A percentile compares a stretch with the other conserved stretches of the same genome.
These are phyloP conservation scores for Pterocles gutturalis DNA, from an alignment of 2,113 vertebrate genomes.

Conservation along the genomic window DNA sequence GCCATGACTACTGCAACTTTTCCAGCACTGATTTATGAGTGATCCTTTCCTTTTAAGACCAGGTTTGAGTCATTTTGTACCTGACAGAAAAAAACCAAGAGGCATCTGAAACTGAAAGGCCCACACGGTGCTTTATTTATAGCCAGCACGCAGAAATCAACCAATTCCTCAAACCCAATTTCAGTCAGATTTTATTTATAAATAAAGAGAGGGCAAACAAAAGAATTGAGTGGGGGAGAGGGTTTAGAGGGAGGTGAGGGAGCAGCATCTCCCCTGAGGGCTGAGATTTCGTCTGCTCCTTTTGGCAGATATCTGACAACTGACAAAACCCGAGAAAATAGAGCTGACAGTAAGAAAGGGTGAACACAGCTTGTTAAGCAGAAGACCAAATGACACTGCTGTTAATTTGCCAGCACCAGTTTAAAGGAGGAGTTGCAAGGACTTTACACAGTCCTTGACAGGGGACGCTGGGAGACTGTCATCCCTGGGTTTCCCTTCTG, in stretches of 20 bases:
- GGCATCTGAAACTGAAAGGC: background rate
- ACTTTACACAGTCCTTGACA: conserved; percentile 36
- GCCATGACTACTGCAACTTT: background rate
- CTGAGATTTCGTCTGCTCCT: conserved; percentile 53
- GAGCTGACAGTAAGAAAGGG: conserved; percentile 48
- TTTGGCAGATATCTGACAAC: conserved; percentile 56
- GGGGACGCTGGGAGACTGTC: background rate
- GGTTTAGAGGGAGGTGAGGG: background rate
- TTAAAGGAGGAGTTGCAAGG: conserved; percentile 51
- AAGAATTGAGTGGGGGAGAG: background rate
- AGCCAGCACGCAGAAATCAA: background rate
- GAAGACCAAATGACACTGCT: conserved; percentile 44
- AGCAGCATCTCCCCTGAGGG: background rate
- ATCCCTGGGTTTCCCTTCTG: background rate
- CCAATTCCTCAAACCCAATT: conserved; percentile 33
- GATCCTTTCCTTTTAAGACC: background rate
- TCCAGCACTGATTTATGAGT: background rate
- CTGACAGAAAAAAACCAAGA: background rate
- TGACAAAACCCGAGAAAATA: conserved; percentile 34
- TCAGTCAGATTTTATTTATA: conserved; percentile 28
- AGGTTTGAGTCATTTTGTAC: background rate
- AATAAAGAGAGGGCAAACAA: background rate
- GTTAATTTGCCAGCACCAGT: conserved; percentile 53
- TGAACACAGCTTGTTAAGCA: conserved; percentile 56
- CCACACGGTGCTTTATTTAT: background rate